Percentiles rank a stretch among this genome's conserved stretches.
phyloP scores from a whole-genome alignment of 2,797 vertebrate genomes.

The Selene dorsalis region DNA sequence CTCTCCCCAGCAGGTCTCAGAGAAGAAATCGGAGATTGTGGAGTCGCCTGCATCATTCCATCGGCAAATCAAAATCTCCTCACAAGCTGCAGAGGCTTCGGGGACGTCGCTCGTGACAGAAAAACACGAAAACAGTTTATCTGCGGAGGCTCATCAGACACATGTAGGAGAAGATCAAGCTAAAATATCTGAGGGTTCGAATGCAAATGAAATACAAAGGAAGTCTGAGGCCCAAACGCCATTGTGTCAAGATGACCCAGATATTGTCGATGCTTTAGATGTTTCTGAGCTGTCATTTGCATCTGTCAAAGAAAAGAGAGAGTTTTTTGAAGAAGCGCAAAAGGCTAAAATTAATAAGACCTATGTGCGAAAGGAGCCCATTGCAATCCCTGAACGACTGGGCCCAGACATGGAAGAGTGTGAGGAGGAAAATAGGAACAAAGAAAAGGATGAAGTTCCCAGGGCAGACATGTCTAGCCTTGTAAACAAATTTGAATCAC shows the following conservation, averaged over 20 bases:
- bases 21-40: slow-evolving; percentile 89
- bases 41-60: slow-evolving; percentile 88
- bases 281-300: slow-evolving; percentile 74
- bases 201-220: slow-evolving; percentile 46
- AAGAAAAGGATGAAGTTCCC: slow-evolving; percentile 78
- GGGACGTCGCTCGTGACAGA: slow-evolving; percentile 22
- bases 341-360: slow-evolving; percentile 82
- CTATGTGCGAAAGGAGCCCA: slow-evolving; percentile 79
- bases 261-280: slow-evolving; percentile 55
- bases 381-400: slow-evolving; percentile 75
- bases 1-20: slow-evolving; percentile 76
- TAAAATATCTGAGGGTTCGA: slow-evolving; percentile 32
- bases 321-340: slow-evolving; percentile 83
- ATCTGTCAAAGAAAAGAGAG: slow-evolving; percentile 82
- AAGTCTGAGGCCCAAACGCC: slow-evolving; percentile 28
- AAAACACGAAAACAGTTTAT: slow-evolving; percentile 27
- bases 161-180: slow-evolving; percentile 28
- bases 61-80: slow-evolving; percentile 88
- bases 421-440: slow-evolving; percentile 70
- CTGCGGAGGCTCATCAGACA: slow-evolving; percentile 33
- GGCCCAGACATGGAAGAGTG: slow-evolving; percentile 79
- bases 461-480: slow-evolving; percentile 73
- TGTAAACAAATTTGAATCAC: slow-evolving; percentile 82
- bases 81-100: slow-evolving; percentile 57
- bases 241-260: slow-evolving; percentile 48